Conservation (phyloP, 1,140 invertebrate genomes). For the Zaprionus davidi region DNA sequence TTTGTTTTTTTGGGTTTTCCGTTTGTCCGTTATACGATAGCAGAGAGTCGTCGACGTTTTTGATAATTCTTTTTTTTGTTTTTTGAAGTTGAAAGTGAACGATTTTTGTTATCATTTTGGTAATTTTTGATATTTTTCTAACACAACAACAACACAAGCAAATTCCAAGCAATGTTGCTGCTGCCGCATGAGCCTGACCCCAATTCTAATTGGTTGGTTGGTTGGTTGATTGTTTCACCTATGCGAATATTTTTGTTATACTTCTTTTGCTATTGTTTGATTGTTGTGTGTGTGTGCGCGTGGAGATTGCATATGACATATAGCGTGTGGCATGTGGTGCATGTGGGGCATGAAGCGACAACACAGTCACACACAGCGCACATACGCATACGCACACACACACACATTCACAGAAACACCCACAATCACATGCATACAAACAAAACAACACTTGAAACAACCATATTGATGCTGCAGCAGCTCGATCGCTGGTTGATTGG, state of each 20-base stretch:
- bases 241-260: not conserved
- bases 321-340: not conserved
- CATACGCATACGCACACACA: slow-evolving; percentile 20
- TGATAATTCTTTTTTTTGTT: slow-evolving; percentile 28
- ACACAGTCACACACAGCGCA: not conserved
- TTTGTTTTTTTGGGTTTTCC: slow-evolving; percentile 25
- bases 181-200: slow-evolving; percentile 29
- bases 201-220: slow-evolving; percentile 16
- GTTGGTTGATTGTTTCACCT: slow-evolving; percentile 16
- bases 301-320: not conserved
- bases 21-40: slow-evolving; percentile 44
- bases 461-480: slow-evolving; percentile 49
- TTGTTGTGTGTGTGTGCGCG: not conserved
- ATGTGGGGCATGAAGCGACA: not conserved
- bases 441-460: slow-evolving; percentile 53
- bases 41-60: slow-evolving; percentile 54
- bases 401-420: not conserved
- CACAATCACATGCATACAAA: slow-evolving; percentile 21
- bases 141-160: slow-evolving; percentile 68
- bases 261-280: not conserved
- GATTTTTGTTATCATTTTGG: slow-evolving; percentile 62
- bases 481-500: slow-evolving; percentile 56
- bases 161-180: slow-evolving; percentile 68
- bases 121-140: slow-evolving; percentile 53
- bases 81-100: slow-evolving; percentile 77